A percentile compares a stretch with the other conserved stretches of the same genome.
phyloP scores from a whole-genome alignment of 2,113 vertebrate genomes.

The Ifrita kowaldi region DNA sequence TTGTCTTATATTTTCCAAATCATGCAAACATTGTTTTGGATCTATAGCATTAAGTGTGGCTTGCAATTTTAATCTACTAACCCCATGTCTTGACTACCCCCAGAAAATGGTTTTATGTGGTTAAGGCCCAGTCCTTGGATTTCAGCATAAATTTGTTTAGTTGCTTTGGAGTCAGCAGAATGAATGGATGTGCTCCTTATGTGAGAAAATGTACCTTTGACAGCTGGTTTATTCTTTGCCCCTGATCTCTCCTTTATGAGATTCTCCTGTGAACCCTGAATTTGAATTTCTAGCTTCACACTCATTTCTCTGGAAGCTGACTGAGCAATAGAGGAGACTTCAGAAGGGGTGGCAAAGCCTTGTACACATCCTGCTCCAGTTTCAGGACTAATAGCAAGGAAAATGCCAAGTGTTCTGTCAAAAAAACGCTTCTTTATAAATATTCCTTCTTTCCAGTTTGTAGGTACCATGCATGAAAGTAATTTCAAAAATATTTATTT shows the following conservation, averaged over 20 bases:
- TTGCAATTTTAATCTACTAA: background rate
- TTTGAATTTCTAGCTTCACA: background rate
- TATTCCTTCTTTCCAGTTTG: background rate
- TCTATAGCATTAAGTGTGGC: background rate
- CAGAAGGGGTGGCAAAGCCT: background rate
- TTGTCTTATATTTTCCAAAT: background rate
- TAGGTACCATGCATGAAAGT: background rate
- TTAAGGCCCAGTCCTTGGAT: background rate
- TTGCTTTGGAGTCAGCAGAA: background rate
- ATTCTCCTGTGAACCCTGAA: background rate
- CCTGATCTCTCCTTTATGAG: background rate
- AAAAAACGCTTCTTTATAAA: background rate
- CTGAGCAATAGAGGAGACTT: background rate
- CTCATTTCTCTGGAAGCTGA: background rate
- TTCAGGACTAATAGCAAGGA: background rate
- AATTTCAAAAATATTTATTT: background rate
- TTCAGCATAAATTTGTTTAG: background rate
- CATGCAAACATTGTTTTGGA: background rate
- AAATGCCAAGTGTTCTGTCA: background rate
- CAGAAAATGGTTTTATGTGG: background rate
- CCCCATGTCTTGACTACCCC: fast-evolving
- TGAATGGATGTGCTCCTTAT: background rate
- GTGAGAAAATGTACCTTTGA: background rate
- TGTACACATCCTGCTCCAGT: fast-evolving
- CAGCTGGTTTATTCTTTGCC: background rate